Percentiles rank a stretch among this genome's conserved stretches.
These are phyloP conservation scores for Crambe crambe DNA, from an alignment of 37 sponge, comb jelly and placozoan species.

Conservation along the genomic window DNA sequence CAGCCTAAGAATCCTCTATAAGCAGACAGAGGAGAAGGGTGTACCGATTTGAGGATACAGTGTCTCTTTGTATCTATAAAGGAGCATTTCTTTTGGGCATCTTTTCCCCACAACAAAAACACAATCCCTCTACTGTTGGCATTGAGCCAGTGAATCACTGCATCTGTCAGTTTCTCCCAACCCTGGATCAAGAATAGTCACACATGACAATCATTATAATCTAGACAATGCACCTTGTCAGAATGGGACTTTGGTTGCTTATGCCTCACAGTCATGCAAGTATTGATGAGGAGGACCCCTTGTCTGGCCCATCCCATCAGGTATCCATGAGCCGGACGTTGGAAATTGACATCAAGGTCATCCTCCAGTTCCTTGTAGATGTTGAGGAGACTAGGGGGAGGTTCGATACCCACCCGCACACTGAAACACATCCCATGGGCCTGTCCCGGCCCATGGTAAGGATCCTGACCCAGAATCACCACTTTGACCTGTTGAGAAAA, in stretches of 20 bases:
- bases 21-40: conserved; percentile 98
- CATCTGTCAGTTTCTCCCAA: conserved; percentile 98
- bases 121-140: conserved; percentile 64
- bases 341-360: conserved; percentile 83
- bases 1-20: conserved; percentile 94
- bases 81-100: conserved; percentile 94
- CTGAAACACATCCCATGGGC: conserved; percentile 98
- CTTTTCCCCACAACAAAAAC: conserved; percentile 94
- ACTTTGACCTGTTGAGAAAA: conserved; percentile 76
- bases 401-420: conserved; percentile 77
- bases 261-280: conserved; percentile 90
- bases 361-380: conserved; percentile 88
- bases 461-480: conserved; percentile 98
- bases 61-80: conserved; percentile 83
- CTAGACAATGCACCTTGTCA: no score
- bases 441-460: conserved; percentile 96
- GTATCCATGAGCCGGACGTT: conserved; percentile 84
- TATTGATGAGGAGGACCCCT: conserved; percentile 96
- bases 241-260: conserved; percentile 90
- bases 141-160: conserved; percentile 90
- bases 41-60: conserved; percentile 79
- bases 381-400: conserved; percentile 93
- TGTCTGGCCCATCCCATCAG: conserved; percentile 96
- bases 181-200: conserved; percentile 57
- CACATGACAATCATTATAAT: background rate